These are phyloP conservation scores for Python bivittatus DNA, from an alignment of 2,113 vertebrate genomes.

Conservation along the genomic window DNA sequence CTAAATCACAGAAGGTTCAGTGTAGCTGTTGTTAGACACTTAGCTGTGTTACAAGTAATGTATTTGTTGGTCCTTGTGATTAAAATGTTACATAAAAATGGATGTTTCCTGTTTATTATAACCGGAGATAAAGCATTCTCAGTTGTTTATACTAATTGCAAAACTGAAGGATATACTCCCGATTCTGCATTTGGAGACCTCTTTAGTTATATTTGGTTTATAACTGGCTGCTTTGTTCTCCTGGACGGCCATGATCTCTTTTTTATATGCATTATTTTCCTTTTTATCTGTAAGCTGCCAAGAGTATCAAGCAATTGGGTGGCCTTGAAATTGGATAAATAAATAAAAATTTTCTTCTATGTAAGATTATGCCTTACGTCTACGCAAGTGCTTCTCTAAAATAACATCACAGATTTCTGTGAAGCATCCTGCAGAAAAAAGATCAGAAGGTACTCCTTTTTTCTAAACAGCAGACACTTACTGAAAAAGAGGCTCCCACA, in stretches of 20 bases:
- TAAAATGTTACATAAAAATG: background rate
- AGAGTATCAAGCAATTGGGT: background rate
- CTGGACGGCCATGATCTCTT: background rate
- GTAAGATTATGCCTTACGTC: background rate
- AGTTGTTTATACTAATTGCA: background rate
- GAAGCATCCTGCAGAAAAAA: background rate
- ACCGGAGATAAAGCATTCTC: background rate
- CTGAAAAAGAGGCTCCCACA: slow-evolving; percentile 91
- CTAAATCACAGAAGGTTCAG: background rate
- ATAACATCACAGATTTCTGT: background rate
- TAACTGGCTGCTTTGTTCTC: background rate
- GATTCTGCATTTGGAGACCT: background rate
- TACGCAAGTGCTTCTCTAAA: background rate
- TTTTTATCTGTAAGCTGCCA: background rate
- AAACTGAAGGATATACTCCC: background rate
- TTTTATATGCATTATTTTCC: background rate
- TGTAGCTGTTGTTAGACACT: background rate
- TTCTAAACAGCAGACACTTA: slow-evolving; percentile 66
- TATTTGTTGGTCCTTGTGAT: background rate
- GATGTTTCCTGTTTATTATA: background rate
- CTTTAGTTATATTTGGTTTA: background rate
- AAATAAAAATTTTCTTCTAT: background rate
- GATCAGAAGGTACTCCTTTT: background rate
- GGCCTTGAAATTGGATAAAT: background rate
- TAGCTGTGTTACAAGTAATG: background rate